Evolutionary conservation across 2,797 vertebrate species (phyloP).

Genomic region (Florisuga fusca): DNA sequence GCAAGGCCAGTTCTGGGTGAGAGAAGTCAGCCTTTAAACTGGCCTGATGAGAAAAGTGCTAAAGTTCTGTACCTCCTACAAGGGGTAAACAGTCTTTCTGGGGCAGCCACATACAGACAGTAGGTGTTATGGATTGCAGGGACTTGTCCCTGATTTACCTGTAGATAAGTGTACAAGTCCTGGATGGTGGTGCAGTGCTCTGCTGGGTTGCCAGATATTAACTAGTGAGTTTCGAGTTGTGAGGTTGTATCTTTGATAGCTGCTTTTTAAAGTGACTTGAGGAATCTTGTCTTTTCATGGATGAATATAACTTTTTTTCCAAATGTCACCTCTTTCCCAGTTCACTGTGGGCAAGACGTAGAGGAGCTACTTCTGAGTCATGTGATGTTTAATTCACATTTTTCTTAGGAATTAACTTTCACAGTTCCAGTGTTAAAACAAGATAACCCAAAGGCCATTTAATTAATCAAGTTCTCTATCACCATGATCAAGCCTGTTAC

Average conservation of each 20-base stretch:
- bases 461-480: background rate
- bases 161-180: background rate
- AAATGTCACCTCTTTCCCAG: background rate
- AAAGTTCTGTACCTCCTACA: background rate
- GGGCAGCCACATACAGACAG: rapidly evolving
- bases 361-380: background rate
- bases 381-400: background rate
- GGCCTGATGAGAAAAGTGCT: too few relatives aligned
- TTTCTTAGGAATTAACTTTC: background rate
- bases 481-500: background rate
- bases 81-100: rapidly evolving
- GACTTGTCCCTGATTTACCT: background rate
- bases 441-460: background rate
- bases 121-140: rapidly evolving
- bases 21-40: rapidly evolving
- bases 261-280: background rate
- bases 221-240: background rate
- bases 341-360: background rate
- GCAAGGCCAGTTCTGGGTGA: rapidly evolving
- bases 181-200: background rate
- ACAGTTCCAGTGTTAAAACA: background rate
- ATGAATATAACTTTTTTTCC: background rate
- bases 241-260: background rate
- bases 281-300: background rate
- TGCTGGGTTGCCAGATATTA: background rate